phyloP scores from a whole-genome alignment of 1,140 invertebrate species.

The Brachionus manjavacas region DNA sequence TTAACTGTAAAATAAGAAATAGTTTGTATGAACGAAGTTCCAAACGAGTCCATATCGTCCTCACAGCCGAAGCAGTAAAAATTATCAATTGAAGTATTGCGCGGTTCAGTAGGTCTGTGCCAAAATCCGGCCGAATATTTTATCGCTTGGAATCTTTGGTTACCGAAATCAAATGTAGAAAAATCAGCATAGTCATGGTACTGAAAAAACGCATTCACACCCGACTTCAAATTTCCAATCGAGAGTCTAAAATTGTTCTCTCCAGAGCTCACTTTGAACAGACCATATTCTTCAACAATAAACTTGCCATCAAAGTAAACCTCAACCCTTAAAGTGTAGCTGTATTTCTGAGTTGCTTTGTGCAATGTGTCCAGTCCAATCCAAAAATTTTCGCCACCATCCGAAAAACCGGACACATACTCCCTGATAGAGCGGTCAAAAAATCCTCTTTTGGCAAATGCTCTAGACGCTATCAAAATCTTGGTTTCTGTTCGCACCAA shows the following conservation, averaged over 20 bases:
- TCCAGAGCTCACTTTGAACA: not conserved
- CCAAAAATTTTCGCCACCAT: slow-evolving; percentile 23
- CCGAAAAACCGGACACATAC: not conserved
- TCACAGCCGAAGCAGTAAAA: slow-evolving; percentile 23
- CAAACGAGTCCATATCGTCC: not conserved
- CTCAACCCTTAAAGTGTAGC: not conserved
- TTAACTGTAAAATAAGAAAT: not conserved
- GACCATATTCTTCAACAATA: slow-evolving; percentile 5
- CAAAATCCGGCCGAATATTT: slow-evolving; percentile 12
- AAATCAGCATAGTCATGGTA: slow-evolving; percentile 7
- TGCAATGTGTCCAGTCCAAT: not conserved
- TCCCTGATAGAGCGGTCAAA: slow-evolving; percentile 15
- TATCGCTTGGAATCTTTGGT: not conserved
- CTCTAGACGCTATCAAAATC: slow-evolving; percentile 28
- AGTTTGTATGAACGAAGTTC: not conserved
- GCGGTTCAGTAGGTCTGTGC: not conserved
- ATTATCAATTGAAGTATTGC: slow-evolving; percentile 25
- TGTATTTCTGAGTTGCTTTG: not conserved
- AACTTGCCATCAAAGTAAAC: not conserved
- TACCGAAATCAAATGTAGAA: slow-evolving; percentile 26
- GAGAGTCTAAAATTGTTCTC: not conserved
- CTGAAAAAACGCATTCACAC: not conserved
- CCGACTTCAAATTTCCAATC: not conserved
- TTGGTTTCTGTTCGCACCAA: not conserved
- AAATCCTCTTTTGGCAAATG: not conserved